These are phyloP conservation scores for Isoperla grammatica DNA, from an alignment of 2,888 invertebrate species.

Conservation along the genomic window DNA sequence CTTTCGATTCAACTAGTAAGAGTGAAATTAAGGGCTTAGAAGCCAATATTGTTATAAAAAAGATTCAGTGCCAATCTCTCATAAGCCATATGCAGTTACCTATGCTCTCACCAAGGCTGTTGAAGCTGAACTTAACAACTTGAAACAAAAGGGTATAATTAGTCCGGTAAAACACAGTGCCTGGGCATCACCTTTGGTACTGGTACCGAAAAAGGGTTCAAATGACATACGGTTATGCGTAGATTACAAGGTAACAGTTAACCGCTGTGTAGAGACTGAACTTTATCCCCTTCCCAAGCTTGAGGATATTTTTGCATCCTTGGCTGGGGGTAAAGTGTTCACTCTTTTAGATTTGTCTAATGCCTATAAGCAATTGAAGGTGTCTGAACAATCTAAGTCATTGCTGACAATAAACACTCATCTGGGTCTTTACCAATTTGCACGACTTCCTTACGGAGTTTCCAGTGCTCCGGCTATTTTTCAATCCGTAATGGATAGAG, in stretches of 20 bases:
- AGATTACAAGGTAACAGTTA: constrained; percentile 37
- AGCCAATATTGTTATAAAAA: too few species aligned
- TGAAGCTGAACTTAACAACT: neutral
- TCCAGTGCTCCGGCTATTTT: constrained; percentile 32
- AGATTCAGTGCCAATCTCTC: too few species aligned
- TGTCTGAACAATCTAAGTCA: constrained; percentile 32
- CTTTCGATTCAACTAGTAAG: too few species aligned
- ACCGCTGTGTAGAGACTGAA: constrained; percentile 33
- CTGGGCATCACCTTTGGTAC: constrained; percentile 29
- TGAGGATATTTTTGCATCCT: constrained; percentile 36
- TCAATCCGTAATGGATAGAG: constrained; percentile 28
- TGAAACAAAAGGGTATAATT: neutral
- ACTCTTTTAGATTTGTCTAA: constrained; percentile 35
- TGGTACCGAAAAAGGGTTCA: constrained; percentile 35
- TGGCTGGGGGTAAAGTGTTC: constrained; percentile 34
- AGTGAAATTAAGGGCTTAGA: too few species aligned
- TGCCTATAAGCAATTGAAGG: constrained; percentile 36
- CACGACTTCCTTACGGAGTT: constrained; percentile 30
- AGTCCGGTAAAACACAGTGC: neutral
- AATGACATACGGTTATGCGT: constrained; percentile 37
- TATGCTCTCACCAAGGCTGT: neutral
- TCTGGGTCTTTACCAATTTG: constrained; percentile 28
- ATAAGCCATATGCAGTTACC: neutral
- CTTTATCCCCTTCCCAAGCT: constrained; percentile 36
- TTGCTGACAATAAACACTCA: constrained; percentile 36